Evolutionary conservation across 1,140 invertebrate species (phyloP).

Genomic region (Drosophila persimilis): DNA sequence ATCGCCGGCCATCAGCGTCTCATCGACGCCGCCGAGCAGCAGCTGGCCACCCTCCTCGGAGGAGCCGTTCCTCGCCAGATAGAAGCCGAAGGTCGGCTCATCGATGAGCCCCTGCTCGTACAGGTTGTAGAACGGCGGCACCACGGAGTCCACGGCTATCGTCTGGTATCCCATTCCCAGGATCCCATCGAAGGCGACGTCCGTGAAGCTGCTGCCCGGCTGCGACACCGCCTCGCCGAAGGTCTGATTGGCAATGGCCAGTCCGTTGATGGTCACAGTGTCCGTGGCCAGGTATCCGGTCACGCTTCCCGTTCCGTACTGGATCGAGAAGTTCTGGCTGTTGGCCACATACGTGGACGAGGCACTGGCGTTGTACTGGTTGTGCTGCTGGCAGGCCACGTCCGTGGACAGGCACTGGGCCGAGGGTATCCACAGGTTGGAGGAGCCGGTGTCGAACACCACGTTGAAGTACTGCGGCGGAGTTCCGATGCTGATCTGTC

Average conservation of each 20-base stretch:
- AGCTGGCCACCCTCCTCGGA: conserved; percentile 56
- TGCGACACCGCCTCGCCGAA: conserved; percentile 98
- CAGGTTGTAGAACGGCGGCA: conserved; percentile 97
- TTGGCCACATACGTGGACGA: conserved; percentile 64
- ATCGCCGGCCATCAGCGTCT: conserved; percentile 50
- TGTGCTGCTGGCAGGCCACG: conserved; percentile 66
- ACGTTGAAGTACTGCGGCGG: conserved; percentile 90
- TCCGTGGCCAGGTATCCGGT: conserved; percentile 61
- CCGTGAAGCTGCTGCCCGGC: conserved; percentile 94
- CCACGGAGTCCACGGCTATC: conserved; percentile 94
- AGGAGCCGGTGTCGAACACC: conserved; percentile 70
- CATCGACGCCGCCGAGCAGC: conserved; percentile 68
- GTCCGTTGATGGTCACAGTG: conserved; percentile 84
- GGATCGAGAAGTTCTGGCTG: conserved; percentile 58
- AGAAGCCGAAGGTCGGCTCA: conserved; percentile 96
- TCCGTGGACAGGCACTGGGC: conserved; percentile 49
- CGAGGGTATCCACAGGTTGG: conserved; percentile 74
- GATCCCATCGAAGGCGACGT: conserved; percentile 98
- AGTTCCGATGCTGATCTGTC: conserved; percentile 94
- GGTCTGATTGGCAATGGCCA: conserved; percentile 90
- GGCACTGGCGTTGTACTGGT: conserved; percentile 66
- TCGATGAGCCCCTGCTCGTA: conserved; percentile 90
- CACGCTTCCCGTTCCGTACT: conserved; percentile 69
- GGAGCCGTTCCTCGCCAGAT: conserved; percentile 86
- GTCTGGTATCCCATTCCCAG: conserved; percentile 93